Conservation (phyloP, 2,113 vertebrate genomes). For the Anarhynchus alexandrinus region DNA sequence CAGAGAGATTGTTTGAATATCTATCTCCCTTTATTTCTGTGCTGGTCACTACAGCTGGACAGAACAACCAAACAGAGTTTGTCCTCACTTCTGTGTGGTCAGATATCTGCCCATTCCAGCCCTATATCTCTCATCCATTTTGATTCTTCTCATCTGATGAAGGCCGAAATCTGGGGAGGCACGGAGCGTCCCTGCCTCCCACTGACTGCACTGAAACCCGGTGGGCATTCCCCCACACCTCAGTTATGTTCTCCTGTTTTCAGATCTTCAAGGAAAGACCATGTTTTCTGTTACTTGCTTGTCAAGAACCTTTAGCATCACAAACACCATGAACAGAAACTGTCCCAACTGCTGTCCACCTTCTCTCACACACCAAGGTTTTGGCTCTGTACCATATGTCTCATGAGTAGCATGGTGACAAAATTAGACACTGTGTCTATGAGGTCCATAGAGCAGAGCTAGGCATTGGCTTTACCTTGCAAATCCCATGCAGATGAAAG, state of each 20-base stretch:
- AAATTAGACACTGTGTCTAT: not conserved
- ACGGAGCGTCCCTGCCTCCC: not conserved
- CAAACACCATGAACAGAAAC: not conserved
- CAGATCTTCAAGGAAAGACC: not conserved
- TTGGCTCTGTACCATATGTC: not conserved
- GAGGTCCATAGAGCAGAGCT: not conserved
- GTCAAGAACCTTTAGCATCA: not conserved
- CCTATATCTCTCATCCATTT: not conserved
- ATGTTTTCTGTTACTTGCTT: not conserved
- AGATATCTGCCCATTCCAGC: not conserved
- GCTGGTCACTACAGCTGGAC: not conserved
- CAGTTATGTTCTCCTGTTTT: not conserved
- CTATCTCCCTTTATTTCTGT: not conserved
- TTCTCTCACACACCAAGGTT: not conserved
- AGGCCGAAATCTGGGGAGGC: not conserved
- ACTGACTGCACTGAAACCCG: not conserved
- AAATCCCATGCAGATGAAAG: not conserved
- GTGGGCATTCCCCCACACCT: not conserved
- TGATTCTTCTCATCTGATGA: not conserved
- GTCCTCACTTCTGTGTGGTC: not conserved
- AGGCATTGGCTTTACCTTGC: not conserved
- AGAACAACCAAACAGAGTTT: not conserved
- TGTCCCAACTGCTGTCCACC: not conserved
- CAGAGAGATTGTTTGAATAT: not conserved
- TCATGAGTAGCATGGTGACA: not conserved